A percentile compares a stretch with the other conserved stretches of the same genome.
phyloP scores from a whole-genome alignment of 2,888 invertebrate genomes.

The Yponomeuta malinellus region DNA sequence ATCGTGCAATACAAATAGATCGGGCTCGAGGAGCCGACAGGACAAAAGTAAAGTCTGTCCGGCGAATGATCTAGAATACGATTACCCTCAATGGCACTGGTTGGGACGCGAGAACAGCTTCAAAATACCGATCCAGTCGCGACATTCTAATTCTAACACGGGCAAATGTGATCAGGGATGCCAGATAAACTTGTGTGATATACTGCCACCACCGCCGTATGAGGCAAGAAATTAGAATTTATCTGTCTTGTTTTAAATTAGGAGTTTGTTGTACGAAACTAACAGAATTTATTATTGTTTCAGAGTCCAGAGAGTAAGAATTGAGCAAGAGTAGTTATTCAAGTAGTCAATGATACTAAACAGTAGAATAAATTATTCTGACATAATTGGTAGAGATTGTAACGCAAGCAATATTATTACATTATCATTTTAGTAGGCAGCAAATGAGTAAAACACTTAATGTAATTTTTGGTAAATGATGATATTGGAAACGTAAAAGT shows the following conservation, averaged over 20 bases:
- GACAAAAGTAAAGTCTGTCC: conserved; percentile 72
- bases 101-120: conserved; percentile 70
- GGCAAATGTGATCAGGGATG: conserved; percentile 70
- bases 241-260: neutral
- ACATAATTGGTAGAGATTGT: conserved; percentile 18
- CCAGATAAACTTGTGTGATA: conserved; percentile 80
- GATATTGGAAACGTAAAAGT: neutral
- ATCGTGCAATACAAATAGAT: conserved; percentile 67
- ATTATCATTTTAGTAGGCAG: conserved; percentile 28
- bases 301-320: conserved; percentile 68
- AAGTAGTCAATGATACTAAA: conserved; percentile 6
- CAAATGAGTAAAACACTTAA: neutral
- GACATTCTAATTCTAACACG: conserved; percentile 68
- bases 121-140: conserved; percentile 69
- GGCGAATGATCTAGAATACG: conserved; percentile 68
- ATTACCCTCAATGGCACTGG: conserved; percentile 73
- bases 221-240: conserved; percentile 50
- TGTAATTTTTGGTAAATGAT: conserved; percentile 1
- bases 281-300: conserved; percentile 26
- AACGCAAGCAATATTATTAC: conserved; percentile 48
- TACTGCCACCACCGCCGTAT: conserved; percentile 79
- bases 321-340: conserved; percentile 23
- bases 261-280: neutral
- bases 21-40: conserved; percentile 66
- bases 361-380: neutral